These are phyloP conservation scores for Leistus spinibarbis DNA, from an alignment of 2,888 invertebrate genomes.

Conservation along the genomic window DNA sequence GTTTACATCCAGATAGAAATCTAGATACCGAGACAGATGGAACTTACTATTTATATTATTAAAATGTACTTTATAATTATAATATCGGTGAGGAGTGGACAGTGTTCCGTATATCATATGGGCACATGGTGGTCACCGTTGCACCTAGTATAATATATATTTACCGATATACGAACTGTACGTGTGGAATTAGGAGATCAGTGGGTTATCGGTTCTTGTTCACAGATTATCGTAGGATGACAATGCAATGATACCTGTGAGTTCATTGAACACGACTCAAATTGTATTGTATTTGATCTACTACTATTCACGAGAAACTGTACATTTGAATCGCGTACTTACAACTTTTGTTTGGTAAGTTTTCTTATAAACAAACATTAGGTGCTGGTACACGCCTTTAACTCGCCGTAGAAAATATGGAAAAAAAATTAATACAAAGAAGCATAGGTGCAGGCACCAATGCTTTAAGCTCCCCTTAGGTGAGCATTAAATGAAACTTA, in stretches of 20 bases:
- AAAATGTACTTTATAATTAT: too few species aligned
- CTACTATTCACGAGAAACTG: neutral
- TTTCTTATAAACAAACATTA: too few species aligned
- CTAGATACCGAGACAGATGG: too few species aligned
- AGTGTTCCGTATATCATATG: too few species aligned
- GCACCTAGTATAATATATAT: neutral
- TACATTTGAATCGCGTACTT: neutral
- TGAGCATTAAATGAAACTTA: too few species aligned
- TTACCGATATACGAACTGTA: neutral
- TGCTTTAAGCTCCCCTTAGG: too few species aligned
- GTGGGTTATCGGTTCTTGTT: constrained; percentile 10
- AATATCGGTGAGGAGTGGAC: too few species aligned
- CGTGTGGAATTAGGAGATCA: constrained; percentile 4
- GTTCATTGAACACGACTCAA: constrained; percentile 1
- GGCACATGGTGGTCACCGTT: neutral
- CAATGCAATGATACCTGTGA: neutral
- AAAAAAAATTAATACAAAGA: too few species aligned
- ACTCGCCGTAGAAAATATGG: too few species aligned
- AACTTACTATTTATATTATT: neutral
- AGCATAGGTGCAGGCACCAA: too few species aligned
- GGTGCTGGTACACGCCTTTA: too few species aligned
- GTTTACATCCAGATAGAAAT: too few species aligned
- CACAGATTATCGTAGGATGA: constrained; percentile 6
- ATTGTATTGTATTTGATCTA: neutral
- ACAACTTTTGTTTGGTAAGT: neutral